Base-by-base conservation (phyloP, 2,888 invertebrate species). In the Eumerus sabulonum region DNA sequence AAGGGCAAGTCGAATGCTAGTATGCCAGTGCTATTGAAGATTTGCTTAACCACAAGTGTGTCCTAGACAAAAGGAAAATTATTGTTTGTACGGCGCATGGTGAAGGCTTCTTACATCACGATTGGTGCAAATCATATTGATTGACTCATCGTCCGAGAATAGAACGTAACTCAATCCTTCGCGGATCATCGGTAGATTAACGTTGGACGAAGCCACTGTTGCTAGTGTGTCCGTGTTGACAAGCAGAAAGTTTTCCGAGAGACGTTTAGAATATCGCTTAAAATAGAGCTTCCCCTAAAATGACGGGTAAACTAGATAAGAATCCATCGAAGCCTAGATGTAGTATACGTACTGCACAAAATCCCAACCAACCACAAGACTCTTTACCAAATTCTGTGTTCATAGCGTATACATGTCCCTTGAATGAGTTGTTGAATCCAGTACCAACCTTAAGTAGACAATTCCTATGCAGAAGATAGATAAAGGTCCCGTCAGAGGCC, bases 401-500 rank as follows among this genome's bases (percentile, higher is more conserved):
- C 86, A 94, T 93, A 82, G 93, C 90, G 86, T 97, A 96, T 17
- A 97, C 91, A 85, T 96, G 95, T n/a, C 97, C 98, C 88, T 94
- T 94, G 82, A 96, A 92, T 7, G 98, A 97, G 82, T 96, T 96
- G 56, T 96, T 95, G 87, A 96, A 97, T 7, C 99, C 99, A 57
- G 98, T 96, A 14, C 99, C 99, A 79, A 99, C 93, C 90, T 99
- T 99, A 81, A 96, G 91, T 50, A 99, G 90, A 1, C 97, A 96
- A 84, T 93, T 93, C 9, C 94, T 93, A 35, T 95, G 93, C 84
- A 96, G 94, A 27, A 99, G 90, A 88, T 97, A 99, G 60, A 99
- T 91, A 89, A 92, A 97, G 82, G 94, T 93, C 9, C 98, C 98
- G 88, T 98, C 98, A 82, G 96, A 95, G 7, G 96, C 95, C 85